phyloP scores from a whole-genome alignment of 2,797 vertebrate species.

The Lerista edwardsae region DNA sequence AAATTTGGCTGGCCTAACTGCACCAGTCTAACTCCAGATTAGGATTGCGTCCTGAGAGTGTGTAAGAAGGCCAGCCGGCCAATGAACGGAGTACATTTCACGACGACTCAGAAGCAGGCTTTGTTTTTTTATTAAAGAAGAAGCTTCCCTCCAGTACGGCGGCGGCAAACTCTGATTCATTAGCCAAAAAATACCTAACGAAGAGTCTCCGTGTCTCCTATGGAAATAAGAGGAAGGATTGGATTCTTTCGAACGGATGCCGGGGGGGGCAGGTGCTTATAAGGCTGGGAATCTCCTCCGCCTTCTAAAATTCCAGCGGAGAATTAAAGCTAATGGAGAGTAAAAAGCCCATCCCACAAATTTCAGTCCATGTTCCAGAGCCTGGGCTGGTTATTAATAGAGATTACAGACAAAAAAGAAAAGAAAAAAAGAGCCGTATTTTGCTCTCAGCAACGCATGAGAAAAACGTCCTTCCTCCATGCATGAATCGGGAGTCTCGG shows the following conservation, averaged over 20 bases:
- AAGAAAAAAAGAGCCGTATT: neutral
- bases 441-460: neutral
- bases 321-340: slow-evolving; percentile 34
- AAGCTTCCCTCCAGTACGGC: no score
- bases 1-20: no score
- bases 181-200: neutral
- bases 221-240: neutral
- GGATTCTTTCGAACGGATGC: neutral
- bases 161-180: neutral
- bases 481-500: neutral
- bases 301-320: slow-evolving; percentile 22
- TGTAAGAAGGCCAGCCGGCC: no score
- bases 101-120: no score
- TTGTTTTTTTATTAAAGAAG: no score
- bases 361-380: slow-evolving; percentile 1
- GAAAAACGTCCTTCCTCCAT: neutral
- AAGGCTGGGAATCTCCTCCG: neutral
- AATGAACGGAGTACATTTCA: no score
- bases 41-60: no score
- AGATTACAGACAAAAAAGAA: no score
- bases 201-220: neutral
- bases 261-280: no score
- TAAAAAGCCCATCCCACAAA: neutral
- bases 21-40: no score
- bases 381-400: neutral